phyloP scores from a whole-genome alignment of 2,888 invertebrate genomes.

The Tipula lateralis region DNA sequence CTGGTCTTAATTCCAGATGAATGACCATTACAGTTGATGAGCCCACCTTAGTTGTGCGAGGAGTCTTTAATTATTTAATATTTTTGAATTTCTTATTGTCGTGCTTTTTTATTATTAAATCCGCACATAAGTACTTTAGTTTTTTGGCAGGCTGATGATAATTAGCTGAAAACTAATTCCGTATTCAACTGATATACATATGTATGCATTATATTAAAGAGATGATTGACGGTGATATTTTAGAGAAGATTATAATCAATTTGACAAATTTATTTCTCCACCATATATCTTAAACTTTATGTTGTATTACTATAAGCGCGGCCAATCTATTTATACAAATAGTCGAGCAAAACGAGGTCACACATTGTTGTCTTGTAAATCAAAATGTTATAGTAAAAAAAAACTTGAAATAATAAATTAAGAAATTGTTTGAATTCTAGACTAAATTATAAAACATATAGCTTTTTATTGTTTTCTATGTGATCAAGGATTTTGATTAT shows the following conservation, averaged over 20 bases:
- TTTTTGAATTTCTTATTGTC: conserved; percentile 1
- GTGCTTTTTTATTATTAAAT: neutral
- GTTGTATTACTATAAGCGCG: neutral
- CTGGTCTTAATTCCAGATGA: conserved; percentile 14
- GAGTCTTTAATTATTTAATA: neutral
- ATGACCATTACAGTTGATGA: neutral
- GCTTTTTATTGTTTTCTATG: neutral
- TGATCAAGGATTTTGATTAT: conserved; percentile 8
- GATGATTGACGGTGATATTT: neutral
- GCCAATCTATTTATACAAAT: neutral
- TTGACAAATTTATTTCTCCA: neutral
- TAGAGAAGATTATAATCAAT: neutral
- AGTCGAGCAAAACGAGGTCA: neutral
- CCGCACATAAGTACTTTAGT: neutral
- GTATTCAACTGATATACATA: neutral
- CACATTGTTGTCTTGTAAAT: conserved; percentile 19
- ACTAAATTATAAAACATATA: neutral
- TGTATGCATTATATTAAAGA: neutral
- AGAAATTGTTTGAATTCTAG: conserved; percentile 11
- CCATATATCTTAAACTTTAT: neutral
- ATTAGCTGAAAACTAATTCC: neutral
- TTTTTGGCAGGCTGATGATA: neutral
- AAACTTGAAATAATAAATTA: neutral
- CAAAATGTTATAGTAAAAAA: neutral
- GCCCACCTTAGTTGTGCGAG: neutral